A percentile compares a stretch with the other conserved stretches of the same genome.
These are phyloP conservation scores for Danionella cerebrum DNA, from an alignment of 2,113 vertebrate genomes.

Conservation along the genomic window DNA sequence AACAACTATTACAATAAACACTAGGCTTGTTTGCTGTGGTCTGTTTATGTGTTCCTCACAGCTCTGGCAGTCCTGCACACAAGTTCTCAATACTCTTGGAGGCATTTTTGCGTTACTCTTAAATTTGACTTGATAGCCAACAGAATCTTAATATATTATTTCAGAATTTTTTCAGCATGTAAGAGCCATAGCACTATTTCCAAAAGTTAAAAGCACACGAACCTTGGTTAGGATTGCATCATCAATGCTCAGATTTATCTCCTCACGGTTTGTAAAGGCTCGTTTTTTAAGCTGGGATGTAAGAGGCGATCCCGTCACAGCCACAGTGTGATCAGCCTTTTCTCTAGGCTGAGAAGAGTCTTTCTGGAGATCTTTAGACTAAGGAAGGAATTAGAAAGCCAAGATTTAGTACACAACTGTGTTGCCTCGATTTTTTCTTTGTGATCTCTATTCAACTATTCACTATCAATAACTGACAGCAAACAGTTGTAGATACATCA, in stretches of 20 bases:
- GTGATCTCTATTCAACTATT: too few species aligned
- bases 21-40: too few species aligned
- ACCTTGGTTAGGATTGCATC: slow-evolving; percentile 45
- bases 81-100: too few species aligned
- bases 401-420: too few species aligned
- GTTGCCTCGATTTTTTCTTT: too few species aligned
- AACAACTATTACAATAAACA: background rate
- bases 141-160: too few species aligned
- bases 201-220: background rate
- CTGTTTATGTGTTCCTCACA: too few species aligned
- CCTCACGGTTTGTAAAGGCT: slow-evolving; percentile 18
- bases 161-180: background rate
- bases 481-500: too few species aligned
- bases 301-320: slow-evolving; percentile 31
- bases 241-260: slow-evolving; percentile 27
- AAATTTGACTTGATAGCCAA: too few species aligned
- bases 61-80: too few species aligned
- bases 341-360: slow-evolving; percentile 29
- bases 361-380: slow-evolving; percentile 49
- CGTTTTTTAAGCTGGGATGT: slow-evolving; percentile 36
- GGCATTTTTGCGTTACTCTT: too few species aligned
- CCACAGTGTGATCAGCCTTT: slow-evolving; percentile 4
- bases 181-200: background rate
- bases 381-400: background rate
- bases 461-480: too few species aligned